Evolutionary conservation across 1,140 invertebrate species (phyloP), one percentile per base, ranked within the genome.

Genomic region (Cyclina sinensis): DNA sequence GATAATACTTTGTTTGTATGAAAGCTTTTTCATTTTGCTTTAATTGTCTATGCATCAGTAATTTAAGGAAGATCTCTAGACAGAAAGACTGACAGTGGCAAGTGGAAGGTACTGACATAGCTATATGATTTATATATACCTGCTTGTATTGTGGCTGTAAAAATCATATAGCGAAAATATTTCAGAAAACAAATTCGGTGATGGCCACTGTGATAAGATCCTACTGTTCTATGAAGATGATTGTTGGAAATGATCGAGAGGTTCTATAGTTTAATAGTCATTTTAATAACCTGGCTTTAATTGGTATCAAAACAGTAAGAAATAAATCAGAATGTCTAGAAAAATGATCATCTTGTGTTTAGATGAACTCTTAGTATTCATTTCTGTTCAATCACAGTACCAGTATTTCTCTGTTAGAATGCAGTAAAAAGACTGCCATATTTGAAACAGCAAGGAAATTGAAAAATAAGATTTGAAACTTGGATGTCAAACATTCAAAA

Each of bases 211-310:
- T 70, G 65, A 70, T 70, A 37, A 4, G 65, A 70, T 18, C 65
- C 27, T 70, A 37, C 65, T 70, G 65, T 35, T 70, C 37, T 37
- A 37, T 70, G 65, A 70, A 70, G 32, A 21, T 70, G 65, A 70
- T 70, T 16, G 12, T 14, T 3, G 27, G 32, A 18, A 18, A 14
- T 18, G 65, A 70, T 70, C 35, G 32, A 27, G 9, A 27, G 57
- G 24, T 62, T 27, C 57, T 27, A 3, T 27, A 62, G n/a, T 62
- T 62, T 62, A 62, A 62, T 62, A 62, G n/a, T n/a, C 18, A 27
- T 43, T 62, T 62, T 62, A 62, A 62, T 62, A 62, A 27, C 21
- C 51, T 54, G 43, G 43, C 43, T 43, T 43, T 43, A 43, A 43
- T 43, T 43, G 43, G 14, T 43, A 43, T 43, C 14, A 43, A 14